phyloP scores from a whole-genome alignment of 2,888 invertebrate genomes.

The Acronicta leporina region DNA sequence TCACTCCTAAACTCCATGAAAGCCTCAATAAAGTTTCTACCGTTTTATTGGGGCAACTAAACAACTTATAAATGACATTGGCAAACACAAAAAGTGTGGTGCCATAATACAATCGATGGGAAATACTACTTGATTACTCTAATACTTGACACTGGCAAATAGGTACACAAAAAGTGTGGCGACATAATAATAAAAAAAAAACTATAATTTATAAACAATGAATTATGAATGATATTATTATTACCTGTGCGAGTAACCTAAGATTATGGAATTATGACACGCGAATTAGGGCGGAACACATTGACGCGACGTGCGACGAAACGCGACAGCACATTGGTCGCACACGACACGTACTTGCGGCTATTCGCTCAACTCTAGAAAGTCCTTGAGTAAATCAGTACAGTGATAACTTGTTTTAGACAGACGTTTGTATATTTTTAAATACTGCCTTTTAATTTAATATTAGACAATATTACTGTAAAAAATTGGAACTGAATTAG shows the following conservation, averaged over 20 bases:
- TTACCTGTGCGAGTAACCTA: slow-evolving; percentile 3
- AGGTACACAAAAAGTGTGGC: too few relatives aligned
- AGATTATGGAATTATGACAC: slow-evolving; percentile 16
- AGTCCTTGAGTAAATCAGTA: slow-evolving; percentile 3
- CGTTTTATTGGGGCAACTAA: too few relatives aligned
- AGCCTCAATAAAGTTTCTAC: too few relatives aligned
- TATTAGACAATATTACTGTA: too few relatives aligned
- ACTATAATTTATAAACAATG: slow-evolving; percentile 9
- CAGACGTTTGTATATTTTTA: neutral
- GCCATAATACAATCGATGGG: too few relatives aligned
- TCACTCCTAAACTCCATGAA: too few relatives aligned
- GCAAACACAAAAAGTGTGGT: too few relatives aligned
- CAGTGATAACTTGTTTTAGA: neutral
- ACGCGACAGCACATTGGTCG: slow-evolving; percentile 1
- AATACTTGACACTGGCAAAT: too few relatives aligned
- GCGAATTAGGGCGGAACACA: slow-evolving; percentile 7
- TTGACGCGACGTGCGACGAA: slow-evolving; percentile 3
- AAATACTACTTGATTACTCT: too few relatives aligned
- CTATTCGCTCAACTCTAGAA: neutral
- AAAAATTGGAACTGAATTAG: too few relatives aligned
- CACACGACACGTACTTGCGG: neutral
- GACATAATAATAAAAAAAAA: too few relatives aligned
- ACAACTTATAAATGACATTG: too few relatives aligned
- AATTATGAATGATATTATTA: slow-evolving; percentile 5
- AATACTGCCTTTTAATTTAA: neutral